Base-by-base conservation (phyloP, 2,113 vertebrate genomes). In the Pristiophorus japonicus region DNA sequence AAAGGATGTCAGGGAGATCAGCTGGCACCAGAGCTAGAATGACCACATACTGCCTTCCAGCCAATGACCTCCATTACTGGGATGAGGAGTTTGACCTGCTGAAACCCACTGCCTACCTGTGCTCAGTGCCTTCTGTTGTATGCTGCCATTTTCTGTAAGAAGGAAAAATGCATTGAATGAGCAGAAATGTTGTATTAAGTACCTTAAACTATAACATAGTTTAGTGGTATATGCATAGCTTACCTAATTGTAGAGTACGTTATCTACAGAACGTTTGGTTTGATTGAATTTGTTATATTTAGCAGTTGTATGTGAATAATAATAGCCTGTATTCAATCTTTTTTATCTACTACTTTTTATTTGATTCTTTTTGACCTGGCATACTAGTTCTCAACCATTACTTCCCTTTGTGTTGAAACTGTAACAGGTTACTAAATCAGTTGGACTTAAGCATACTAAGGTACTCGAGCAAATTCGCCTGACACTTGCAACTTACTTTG, bases 61-160 rank as follows among this genome's bases (percentile, higher is more conserved):
- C 47, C 42, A 8, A 87, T 87, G 45, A 51, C 20, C 24, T 51
- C 45, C 20, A 45, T 51, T 51, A 2, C 51, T 45, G 20, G 42
- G 81, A 24, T 85, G 42, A 51, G 42, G 24, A 51, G 84, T 87
- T 87, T 51, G 84, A 87, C 24, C 6, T 87, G 45, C 47, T 87
- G 47, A 51, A 27, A 47, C 84, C 84, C 45, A 87, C 45, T 51
- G 24, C 84, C 84, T 27, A 87, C 8, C 45, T 87, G 20, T 87
- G 45, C 84, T 51, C 42, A 87, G 47, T 51, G 84, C 20, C 24
- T 87, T 87, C 22, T 47, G 20, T 51, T 87, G 38, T 81, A 51
- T 51, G 84, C 84, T 87, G 84, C 84, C 24, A 87, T 87, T 87
- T 87, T 87, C 45, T 30, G 84, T 27, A 87, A 51, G 84, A 87